Base-by-base conservation (phyloP, 2,113 vertebrate genomes). In the Lasiurus borealis region DNA sequence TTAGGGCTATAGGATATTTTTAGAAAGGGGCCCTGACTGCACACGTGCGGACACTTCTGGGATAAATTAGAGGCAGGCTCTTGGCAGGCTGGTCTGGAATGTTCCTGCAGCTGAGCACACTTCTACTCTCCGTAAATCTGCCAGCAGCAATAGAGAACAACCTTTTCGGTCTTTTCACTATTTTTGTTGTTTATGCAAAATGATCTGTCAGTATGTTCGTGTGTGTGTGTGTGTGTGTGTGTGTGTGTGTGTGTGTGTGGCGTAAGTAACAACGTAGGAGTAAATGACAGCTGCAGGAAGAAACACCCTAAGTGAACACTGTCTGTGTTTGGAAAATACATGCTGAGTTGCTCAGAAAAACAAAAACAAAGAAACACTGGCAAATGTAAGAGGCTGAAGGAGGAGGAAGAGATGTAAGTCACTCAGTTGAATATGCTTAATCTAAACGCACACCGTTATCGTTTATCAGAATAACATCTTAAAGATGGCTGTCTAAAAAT, bases 401-500 rank as follows among this genome's bases (percentile, higher is more conserved):
- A 15, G 52, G 84, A 92, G 25, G n/a, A 34, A 23, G 46, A 21
- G 40, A 40, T 40, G 40, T 62, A 73, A 44, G 68, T 44, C 23
- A 66, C 36, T 72, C 62, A 36, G 7, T 3, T 36, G 66, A 44
- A 50, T 40, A 27, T 85, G 29, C 46, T 83, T 92, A 72, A 57
- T 14, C 9, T 5, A 73, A 81, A 50, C n/a, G 27, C 69, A 88
- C 29, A 48, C 0, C n/a, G 59, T 62, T 57, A 23, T 14, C 68
- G 68, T 73, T 48, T 14, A 62, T 40, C 36, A 46, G 85, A 92
- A 69, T 34, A 75, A 71, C 54, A 71, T 71, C 82, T 54, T 36
- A 73, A 85, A 94, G 75, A 78, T 46, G 50, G 54, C 77, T 84
- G 15, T 11, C 72, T 85, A 59, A 85, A 81, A 92, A 23, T 40